Percentiles rank a stretch among this genome's conserved stretches.
Conservation (phyloP, 1,140 invertebrate genomes). For the Bombus confusus region DNA sequence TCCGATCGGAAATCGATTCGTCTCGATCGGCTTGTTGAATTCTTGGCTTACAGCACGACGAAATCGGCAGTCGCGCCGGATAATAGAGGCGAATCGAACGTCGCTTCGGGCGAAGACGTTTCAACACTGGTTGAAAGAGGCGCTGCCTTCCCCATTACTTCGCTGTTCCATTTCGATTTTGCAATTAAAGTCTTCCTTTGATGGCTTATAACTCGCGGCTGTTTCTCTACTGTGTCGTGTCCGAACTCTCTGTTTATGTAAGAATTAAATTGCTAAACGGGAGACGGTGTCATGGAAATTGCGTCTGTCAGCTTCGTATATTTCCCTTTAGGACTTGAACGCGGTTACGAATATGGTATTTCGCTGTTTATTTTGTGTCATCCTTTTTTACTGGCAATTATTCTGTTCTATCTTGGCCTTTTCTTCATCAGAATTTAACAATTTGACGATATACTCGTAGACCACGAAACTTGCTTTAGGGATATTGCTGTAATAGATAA, state of each 20-base stretch:
- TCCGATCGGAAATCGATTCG: slow-evolving; percentile 67
- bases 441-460: neutral
- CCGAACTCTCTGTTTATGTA: neutral
- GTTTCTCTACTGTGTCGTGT: neutral
- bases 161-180: neutral
- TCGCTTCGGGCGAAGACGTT: slow-evolving; percentile 32
- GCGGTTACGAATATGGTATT: too few relatives aligned
- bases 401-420: accelerated
- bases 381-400: neutral
- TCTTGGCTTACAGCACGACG: slow-evolving; percentile 38
- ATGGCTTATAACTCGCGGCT: neutral
- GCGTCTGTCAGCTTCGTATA: neutral
- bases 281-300: neutral
- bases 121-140: neutral
- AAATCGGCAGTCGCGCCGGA: slow-evolving; percentile 20
- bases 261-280: neutral
- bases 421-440: neutral
- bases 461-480: neutral
- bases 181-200: slow-evolving; percentile 33
- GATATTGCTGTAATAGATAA: neutral
- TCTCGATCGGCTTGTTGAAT: slow-evolving; percentile 46
- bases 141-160: neutral
- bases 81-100: slow-evolving; percentile 39
- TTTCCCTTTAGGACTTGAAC: neutral
- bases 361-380: neutral